Evolutionary conservation across 92 coral and sea anemone genomes (phyloP), one percentile per base, ranked within the genome.

Genomic region (Porites divaricata): DNA sequence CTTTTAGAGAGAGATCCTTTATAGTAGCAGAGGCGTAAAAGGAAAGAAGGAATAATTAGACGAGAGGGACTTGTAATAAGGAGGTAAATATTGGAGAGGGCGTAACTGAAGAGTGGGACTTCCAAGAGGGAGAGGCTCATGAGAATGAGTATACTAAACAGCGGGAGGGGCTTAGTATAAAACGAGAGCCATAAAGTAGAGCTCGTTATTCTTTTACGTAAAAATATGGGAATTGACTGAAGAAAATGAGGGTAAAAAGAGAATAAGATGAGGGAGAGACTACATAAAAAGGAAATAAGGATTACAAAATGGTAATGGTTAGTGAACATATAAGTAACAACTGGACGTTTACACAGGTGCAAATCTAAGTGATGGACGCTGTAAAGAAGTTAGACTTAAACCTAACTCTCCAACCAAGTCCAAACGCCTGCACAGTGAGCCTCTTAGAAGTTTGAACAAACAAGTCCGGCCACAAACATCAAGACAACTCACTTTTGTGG

Each of bases 401-500:
- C 15, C 65, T 49, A 74, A 35, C 16, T 45, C 78, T 24, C 63
- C 78, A 24, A 24, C 64, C 21, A 11, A 48, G 23, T 21, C 78
- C 19, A 74, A 74, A 74, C 11, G 63, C 9, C 10, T 9, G 48
- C 6, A 45, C 54, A 21, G 35, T 52, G 24, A 24, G 64, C 78
- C 63, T 20, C 21, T 20, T 5, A 74, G 25, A 19, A 20, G 25
- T 52, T 14, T 63, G 45, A 74, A 17, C 8, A 10, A 61, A 74
- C 63, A 74, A 53, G 63, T 56, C 45, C 53, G 65, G 20, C 64
- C 63, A 2, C 62, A 45, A 52, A 7, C 26, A 74, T 48, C 78
- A 54, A 52, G 78, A 74, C 78, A 74, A 11, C 51, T 74, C 57
- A 23, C 65, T 12, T 63, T 22, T 15, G 22, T 74, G 28, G 78